Conservation (phyloP, 2,113 vertebrate genomes). For the Rhipidura dahli region DNA sequence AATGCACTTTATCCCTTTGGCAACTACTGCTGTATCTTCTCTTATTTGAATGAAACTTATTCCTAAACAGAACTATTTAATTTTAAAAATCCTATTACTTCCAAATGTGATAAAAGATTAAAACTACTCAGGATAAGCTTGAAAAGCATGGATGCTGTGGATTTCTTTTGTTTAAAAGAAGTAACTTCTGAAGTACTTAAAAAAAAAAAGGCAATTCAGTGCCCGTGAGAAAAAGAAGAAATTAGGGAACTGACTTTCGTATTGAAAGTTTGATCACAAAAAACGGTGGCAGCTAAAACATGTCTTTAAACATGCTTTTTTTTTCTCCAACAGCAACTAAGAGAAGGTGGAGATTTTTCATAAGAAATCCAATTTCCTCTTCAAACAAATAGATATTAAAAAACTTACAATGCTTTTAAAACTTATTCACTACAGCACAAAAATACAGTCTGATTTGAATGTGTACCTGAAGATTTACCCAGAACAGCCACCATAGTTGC, state of each 20-base stretch:
- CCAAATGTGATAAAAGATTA: neutral
- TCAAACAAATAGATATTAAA: constrained; percentile 26
- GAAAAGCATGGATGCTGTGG: neutral
- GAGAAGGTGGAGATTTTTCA: neutral
- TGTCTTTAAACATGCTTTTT: neutral
- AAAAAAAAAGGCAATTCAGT: neutral
- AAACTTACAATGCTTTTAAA: constrained; percentile 11
- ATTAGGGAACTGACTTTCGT: neutral
- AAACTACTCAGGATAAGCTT: neutral
- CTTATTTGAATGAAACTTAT: neutral
- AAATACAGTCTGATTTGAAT: constrained; percentile 36
- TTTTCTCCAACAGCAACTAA: neutral
- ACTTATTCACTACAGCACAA: constrained; percentile 26
- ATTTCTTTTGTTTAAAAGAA: neutral
- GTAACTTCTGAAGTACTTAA: neutral
- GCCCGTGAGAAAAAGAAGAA: neutral
- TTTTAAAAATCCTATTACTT: neutral
- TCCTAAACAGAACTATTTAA: neutral
- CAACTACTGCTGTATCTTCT: neutral
- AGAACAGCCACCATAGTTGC: constrained; percentile 13
- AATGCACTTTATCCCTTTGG: neutral
- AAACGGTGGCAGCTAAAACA: neutral
- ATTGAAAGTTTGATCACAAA: neutral
- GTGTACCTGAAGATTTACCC: neutral
- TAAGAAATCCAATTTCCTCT: constrained; percentile 11